Evolutionary conservation across 2,113 vertebrate genomes (phyloP).

Genomic region (Delphinapterus leucas): DNA sequence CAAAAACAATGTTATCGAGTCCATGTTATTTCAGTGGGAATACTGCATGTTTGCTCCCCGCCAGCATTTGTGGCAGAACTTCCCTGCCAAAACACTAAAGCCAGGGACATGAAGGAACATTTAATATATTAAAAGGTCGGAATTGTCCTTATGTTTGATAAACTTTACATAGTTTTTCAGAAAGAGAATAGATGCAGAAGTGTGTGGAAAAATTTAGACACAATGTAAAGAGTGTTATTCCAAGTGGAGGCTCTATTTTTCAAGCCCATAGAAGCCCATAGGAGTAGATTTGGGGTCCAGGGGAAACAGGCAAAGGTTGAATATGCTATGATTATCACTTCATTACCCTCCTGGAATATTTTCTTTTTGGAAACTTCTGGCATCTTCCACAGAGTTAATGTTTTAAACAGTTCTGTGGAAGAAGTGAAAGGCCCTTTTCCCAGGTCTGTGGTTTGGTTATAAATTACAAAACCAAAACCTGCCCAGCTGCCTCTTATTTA

Average conservation of each 20-base stretch:
- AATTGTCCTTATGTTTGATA: neutral
- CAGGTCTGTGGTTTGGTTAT: neutral
- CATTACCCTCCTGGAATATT: neutral
- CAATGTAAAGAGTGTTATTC: neutral
- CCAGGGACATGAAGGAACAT: neutral
- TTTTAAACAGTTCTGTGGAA: conserved; percentile 26
- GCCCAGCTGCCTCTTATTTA: neutral
- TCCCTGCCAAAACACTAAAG: neutral
- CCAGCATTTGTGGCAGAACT: neutral
- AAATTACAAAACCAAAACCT: conserved; percentile 24
- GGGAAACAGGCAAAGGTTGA: neutral
- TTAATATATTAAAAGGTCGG: neutral
- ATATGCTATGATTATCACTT: neutral
- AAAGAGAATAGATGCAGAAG: neutral
- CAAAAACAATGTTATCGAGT: neutral
- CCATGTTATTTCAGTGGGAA: neutral
- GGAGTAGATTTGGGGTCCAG: neutral
- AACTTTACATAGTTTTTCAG: neutral
- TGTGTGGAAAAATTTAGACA: neutral
- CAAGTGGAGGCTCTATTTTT: neutral
- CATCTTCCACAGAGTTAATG: neutral
- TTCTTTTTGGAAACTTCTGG: conserved; percentile 9
- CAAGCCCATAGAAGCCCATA: neutral
- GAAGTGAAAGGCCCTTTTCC: neutral
- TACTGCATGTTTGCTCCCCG: neutral